Evolutionary conservation across 2,888 invertebrate genomes (phyloP).

Genomic region (Tanypteryx hageni): DNA sequence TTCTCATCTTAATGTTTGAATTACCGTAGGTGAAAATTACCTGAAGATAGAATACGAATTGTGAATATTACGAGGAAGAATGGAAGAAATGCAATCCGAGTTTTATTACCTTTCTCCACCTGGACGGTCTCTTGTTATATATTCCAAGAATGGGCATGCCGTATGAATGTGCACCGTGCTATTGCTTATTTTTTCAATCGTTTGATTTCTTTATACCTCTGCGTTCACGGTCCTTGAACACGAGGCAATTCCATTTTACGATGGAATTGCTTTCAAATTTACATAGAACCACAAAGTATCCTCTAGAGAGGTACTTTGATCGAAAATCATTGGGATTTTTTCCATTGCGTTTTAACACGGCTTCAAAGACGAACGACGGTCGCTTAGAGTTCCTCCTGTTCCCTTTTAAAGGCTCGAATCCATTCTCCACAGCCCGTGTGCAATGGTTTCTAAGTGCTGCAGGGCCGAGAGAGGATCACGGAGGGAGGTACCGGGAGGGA

Average conservation of each 20-base stretch:
- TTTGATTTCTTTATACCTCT: not conserved
- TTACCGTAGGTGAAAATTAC: no score
- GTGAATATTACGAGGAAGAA: no score
- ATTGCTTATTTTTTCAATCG: no score
- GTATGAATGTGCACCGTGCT: no score
- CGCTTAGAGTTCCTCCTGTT: not conserved
- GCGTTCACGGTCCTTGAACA: not conserved
- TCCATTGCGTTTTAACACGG: not conserved
- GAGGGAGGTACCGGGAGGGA: no score
- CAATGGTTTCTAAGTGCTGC: slow-evolving; percentile 14
- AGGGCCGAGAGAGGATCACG: not conserved
- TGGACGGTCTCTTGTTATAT: no score
- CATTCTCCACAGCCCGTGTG: not conserved
- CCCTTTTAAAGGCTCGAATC: not conserved
- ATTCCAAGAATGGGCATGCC: no score
- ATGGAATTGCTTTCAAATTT: slow-evolving; percentile 26
- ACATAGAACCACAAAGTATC: slow-evolving; percentile 45
- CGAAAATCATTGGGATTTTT: not conserved
- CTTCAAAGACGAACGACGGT: not conserved
- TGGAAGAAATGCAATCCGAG: no score
- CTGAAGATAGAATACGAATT: no score
- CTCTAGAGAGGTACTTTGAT: slow-evolving; percentile 5
- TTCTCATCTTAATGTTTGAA: no score
- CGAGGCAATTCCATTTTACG: slow-evolving; percentile 39
- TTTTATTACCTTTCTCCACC: no score